Evolutionary conservation across 2,797 vertebrate genomes (phyloP), one percentile per base, ranked within the genome.

Genomic region (Huso huso): DNA sequence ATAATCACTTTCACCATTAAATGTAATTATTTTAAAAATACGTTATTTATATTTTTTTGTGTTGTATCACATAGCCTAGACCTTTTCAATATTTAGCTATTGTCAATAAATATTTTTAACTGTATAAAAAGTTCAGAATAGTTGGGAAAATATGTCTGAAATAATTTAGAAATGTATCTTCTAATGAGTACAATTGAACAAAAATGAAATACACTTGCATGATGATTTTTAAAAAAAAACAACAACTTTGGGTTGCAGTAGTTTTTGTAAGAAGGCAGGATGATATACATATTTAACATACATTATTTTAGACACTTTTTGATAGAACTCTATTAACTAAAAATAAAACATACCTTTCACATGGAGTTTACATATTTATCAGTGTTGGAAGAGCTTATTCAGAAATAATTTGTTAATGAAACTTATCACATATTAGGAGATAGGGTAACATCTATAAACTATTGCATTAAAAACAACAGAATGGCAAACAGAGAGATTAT

Each of bases 311-410:
- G 55, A 68, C 37, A 65, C 49, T 49, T 51, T 71, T 65, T 50
- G 70, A 66, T 63, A 80, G 68, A 69, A 81, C 72, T 76, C 66
- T 71, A 61, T 76, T 37, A 37, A 73, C 23, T 68, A 76, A 69
- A 70, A 78, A 74, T 68, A 76, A 69, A 71, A 73, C 69, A 64
- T 72, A 65, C 66, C 62, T 52, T 67, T 65, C 61, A 66, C 63
- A 71, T 59, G 62, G 68, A 55, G 66, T 65, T 71, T 71, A 71
- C 66, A 81, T 76, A 78, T 66, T 65, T 72, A 63, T 75, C 62
- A 73, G 68, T 72, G 62, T 75, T 73, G 79, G 70, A 68, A 69
- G 81, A 83, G 79, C 78, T 85, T 83, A 84, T 82, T 70, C 71
- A 69, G 71, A 37, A 37, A 71, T 61, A 8, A 58, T 11, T 11